A percentile compares a stretch with the other conserved stretches of the same genome.
Evolutionary conservation across 2,113 vertebrate genomes (phyloP).

Genomic region (Phycodurus eques): DNA sequence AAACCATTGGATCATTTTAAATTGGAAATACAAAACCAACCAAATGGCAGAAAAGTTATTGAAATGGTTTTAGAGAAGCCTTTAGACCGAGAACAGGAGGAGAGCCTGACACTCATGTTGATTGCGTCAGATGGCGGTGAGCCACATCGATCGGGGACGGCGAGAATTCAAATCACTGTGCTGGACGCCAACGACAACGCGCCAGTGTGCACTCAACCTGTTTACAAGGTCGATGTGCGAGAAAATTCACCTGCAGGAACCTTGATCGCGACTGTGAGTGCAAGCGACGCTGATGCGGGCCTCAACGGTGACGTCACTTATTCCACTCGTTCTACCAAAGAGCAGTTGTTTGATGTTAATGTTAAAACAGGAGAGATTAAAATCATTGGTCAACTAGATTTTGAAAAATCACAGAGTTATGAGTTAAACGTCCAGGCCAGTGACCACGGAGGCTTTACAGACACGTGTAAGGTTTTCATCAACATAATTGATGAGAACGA

Average conservation of each 20-base stretch:
- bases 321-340: slow-evolving; percentile 31
- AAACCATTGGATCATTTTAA: slow-evolving; percentile 59
- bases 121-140: slow-evolving; percentile 68
- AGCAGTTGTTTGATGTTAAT: slow-evolving; percentile 66
- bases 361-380: slow-evolving; percentile 65
- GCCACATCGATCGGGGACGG: slow-evolving; percentile 66
- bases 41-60: slow-evolving; percentile 39
- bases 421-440: slow-evolving; percentile 58
- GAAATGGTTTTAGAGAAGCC: slow-evolving; percentile 66
- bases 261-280: slow-evolving; percentile 52
- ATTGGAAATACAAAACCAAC: slow-evolving; percentile 49
- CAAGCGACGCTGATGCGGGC: slow-evolving; percentile 65
- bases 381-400: slow-evolving; percentile 52
- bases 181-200: slow-evolving; percentile 71
- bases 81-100: slow-evolving; percentile 66
- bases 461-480: slow-evolving; percentile 62
- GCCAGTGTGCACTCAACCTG: slow-evolving; percentile 57
- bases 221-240: slow-evolving; percentile 61
- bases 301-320: slow-evolving; percentile 53
- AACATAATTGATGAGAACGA: slow-evolving; percentile 70
- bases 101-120: slow-evolving; percentile 52
- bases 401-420: slow-evolving; percentile 47
- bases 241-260: slow-evolving; percentile 56
- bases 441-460: slow-evolving; percentile 54
- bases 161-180: slow-evolving; percentile 58